phyloP scores from a whole-genome alignment of 2,888 invertebrate species.

The Drosophila phalerata region DNA sequence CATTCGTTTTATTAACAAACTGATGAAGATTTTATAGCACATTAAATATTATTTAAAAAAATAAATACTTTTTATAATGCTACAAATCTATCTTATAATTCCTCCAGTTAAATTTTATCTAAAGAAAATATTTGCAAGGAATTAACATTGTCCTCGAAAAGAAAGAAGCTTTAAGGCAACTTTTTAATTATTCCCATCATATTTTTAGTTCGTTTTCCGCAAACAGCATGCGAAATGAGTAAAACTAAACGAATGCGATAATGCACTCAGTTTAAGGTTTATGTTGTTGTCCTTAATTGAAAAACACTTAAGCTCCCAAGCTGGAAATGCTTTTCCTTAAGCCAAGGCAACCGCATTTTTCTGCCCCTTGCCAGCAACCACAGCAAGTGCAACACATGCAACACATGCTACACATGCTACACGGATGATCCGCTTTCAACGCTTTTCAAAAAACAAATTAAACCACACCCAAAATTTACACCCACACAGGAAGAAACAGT shows the following conservation, averaged over 20 bases:
- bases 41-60: too few relatives aligned
- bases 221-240: slow-evolving; percentile 72
- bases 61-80: too few relatives aligned
- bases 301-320: slow-evolving; percentile 67
- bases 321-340: slow-evolving; percentile 46
- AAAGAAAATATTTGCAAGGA: neutral
- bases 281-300: slow-evolving; percentile 62
- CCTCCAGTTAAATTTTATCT: too few relatives aligned
- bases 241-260: slow-evolving; percentile 15
- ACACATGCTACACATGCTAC: too few relatives aligned
- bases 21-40: too few relatives aligned
- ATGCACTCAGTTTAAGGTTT: slow-evolving; percentile 24
- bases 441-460: slow-evolving; percentile 38
- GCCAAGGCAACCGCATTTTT: slow-evolving; percentile 54
- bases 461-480: slow-evolving; percentile 32
- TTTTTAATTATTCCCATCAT: slow-evolving; percentile 8
- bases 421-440: slow-evolving; percentile 56
- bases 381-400: slow-evolving; percentile 4
- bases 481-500: neutral
- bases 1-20: too few relatives aligned
- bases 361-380: neutral
- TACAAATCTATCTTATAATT: too few relatives aligned
- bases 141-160: neutral
- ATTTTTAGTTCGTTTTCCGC: slow-evolving; percentile 4
- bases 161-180: neutral